These are phyloP conservation scores for Scaptomyza graminum DNA, from an alignment of 1,140 invertebrate species.

Conservation along the genomic window DNA sequence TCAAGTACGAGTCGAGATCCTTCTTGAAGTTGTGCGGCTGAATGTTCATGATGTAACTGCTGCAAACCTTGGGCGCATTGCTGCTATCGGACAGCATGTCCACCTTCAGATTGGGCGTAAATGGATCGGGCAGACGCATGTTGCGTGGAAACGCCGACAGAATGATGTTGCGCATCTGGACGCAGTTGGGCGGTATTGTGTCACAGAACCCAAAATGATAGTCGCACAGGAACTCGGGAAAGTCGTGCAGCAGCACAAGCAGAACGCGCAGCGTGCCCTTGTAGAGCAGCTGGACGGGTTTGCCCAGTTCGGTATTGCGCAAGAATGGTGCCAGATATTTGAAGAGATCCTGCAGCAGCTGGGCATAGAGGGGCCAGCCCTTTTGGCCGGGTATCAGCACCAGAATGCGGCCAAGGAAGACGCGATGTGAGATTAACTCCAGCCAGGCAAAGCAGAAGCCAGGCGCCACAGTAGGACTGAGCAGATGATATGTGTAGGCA, in stretches of 20 bases:
- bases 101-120: conserved; percentile 98
- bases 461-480: conserved; percentile 96
- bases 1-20: conserved; percentile 98
- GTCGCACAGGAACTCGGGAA: conserved; percentile 99
- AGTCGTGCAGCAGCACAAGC: conserved; percentile 98
- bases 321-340: conserved; percentile 98
- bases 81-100: conserved; percentile 95
- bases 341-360: conserved; percentile 97
- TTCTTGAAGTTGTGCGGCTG: conserved; percentile 95
- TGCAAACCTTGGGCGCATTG: conserved; percentile 93
- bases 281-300: conserved; percentile 96
- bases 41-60: conserved; percentile 95
- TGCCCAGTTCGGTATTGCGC: conserved; percentile 97
- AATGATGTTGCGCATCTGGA: conserved; percentile 99
- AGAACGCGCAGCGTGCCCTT: conserved; percentile 98
- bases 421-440: conserved; percentile 97
- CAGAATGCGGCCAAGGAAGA: conserved; percentile 97
- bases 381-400: conserved; percentile 93
- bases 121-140: conserved; percentile 99
- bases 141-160: conserved; percentile 98
- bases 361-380: conserved; percentile 95
- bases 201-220: conserved; percentile 99
- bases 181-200: conserved; percentile 99
- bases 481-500: conserved; percentile 95
- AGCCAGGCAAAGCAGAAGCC: conserved; percentile 99